Evolutionary conservation across 2,113 vertebrate species (phyloP), one percentile per base, ranked within the genome.

Genomic region (Leptobrachium leishanense): DNA sequence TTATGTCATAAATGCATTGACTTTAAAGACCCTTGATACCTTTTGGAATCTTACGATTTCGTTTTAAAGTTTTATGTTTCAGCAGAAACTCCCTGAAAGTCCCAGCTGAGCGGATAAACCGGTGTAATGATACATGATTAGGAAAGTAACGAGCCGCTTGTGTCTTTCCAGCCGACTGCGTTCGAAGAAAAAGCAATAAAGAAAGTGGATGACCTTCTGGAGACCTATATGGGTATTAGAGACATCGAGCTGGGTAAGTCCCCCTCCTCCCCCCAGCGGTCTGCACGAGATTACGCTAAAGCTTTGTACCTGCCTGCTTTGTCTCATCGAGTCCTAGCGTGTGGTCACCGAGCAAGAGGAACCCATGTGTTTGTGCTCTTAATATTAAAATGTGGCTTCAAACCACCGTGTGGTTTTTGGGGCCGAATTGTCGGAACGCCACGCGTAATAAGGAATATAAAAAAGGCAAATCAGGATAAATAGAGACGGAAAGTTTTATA

Each of bases 191-290:
- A 96, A 82, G 96, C 96, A 0, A 92, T 97, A 31, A 93, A 91
- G 86, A 98, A 98, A 83, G 92, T 98, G 64, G 97, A 98, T 75
- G 96, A 95, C 78, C 92, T 99, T 62, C 94, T 99, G 82, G 98
- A 99, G 88, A 93, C 90, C n/a, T 99, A 99, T 85, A 95, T 99
- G 96, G 98, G 98, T 64, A 98, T 99, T 89, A 94, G 96, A 88
- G 98, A 98, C 88, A 89, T 55, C 6, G 96, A 98, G 80, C 91
- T 99, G 75, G 98, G 98, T 99, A 87, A 93, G 95, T 85, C 75
- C 77, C 81, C 81, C 73, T 5, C 55, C 15, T 66, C 79, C 39
- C 46, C 8, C 20, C 20, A 31, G 20, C 20, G 20, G 13, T 83
- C 82, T 43, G n/a, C 20, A 63, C 8, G 39, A 62, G 70, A 76